These are phyloP conservation scores for Heteromormyrus szaboi DNA, from an alignment of 2,797 vertebrate genomes.

Conservation along the genomic window DNA sequence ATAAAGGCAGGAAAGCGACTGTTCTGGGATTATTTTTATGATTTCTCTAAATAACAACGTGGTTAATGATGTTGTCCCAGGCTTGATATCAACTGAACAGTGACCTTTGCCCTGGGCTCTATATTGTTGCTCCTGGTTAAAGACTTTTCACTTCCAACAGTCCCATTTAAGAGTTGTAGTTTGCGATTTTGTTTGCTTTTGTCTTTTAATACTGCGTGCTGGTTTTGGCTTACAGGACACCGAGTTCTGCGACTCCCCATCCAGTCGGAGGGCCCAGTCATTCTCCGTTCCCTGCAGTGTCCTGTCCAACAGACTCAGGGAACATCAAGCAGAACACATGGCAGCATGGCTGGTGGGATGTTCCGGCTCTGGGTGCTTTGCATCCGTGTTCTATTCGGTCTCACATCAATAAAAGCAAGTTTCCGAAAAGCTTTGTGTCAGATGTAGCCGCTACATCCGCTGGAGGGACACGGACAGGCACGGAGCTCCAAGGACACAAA, in stretches of 20 bases:
- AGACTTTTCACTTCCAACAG: background rate
- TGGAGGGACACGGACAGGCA: slow-evolving; percentile 73
- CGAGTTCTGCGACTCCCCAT: background rate
- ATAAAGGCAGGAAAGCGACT: background rate
- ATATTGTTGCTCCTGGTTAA: background rate
- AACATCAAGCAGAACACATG: background rate
- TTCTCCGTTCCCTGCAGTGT: background rate
- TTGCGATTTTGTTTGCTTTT: background rate
- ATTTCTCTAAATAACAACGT: background rate
- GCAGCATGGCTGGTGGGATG: background rate
- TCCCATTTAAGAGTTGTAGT: background rate
- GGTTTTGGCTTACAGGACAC: background rate
- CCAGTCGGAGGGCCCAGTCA: background rate
- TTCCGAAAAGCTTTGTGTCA: background rate
- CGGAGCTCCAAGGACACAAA: slow-evolving; percentile 49
- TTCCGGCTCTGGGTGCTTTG: background rate
- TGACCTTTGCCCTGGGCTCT: background rate
- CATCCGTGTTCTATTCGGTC: background rate
- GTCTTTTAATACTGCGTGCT: background rate
- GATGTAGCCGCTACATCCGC: slow-evolving; percentile 26
- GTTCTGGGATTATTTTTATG: background rate
- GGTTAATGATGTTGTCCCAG: background rate
- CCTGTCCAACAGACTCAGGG: background rate
- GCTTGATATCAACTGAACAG: background rate
- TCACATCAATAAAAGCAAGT: background rate